A percentile compares a stretch with the other conserved stretches of the same genome.
These are phyloP conservation scores for Drosophila ananassae DNA, from an alignment of 1,140 invertebrate genomes.

Conservation along the genomic window DNA sequence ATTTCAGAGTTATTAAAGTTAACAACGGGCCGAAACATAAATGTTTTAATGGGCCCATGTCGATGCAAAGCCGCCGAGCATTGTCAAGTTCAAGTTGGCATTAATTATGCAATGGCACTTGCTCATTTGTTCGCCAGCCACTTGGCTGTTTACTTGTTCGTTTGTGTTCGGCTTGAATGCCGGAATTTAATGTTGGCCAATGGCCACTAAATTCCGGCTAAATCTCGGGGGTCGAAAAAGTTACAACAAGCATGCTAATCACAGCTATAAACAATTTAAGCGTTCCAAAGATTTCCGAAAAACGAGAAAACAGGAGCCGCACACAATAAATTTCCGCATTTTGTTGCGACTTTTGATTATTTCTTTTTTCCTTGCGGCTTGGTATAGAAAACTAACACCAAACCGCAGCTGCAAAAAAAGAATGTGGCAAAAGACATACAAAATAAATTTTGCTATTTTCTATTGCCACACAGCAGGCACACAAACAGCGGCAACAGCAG, in stretches of 20 bases:
- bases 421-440: conserved; percentile 63
- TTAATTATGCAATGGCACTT: conserved; percentile 67
- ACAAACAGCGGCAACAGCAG: conserved; percentile 38
- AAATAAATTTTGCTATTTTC: conserved; percentile 68
- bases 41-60: conserved; percentile 53
- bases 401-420: conserved; percentile 52
- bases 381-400: conserved; percentile 65
- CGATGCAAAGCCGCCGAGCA: conserved; percentile 42
- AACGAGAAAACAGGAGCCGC: conserved; percentile 44
- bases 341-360: conserved; percentile 50
- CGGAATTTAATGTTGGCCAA: conserved; percentile 19
- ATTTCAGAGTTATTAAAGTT: conserved; percentile 76
- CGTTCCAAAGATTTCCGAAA: conserved; percentile 72
- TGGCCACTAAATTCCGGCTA: conserved; percentile 17
- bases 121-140: conserved; percentile 20
- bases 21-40: conserved; percentile 58
- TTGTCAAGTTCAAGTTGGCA: conserved; percentile 78
- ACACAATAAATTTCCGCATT: conserved; percentile 81
- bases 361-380: conserved; percentile 53
- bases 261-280: conserved; percentile 77
- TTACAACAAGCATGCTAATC: conserved; percentile 74
- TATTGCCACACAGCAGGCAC: conserved; percentile 61
- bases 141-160: conserved; percentile 12
- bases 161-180: conserved; percentile 9
- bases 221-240: conserved; percentile 48